phyloP scores from a whole-genome alignment of 2,888 invertebrate genomes.

The Noctua janthe region DNA sequence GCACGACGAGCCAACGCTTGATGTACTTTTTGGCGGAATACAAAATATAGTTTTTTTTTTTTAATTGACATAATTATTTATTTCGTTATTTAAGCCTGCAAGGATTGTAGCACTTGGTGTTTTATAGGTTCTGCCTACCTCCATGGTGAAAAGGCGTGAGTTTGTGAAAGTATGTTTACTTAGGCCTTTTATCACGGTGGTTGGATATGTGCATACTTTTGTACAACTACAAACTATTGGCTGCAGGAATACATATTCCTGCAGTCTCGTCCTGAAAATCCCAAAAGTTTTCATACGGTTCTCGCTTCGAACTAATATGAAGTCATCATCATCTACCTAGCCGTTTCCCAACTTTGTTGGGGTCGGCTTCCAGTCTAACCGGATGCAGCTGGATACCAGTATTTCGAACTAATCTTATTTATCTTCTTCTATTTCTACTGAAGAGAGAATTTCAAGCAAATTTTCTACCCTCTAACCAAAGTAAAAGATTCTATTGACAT shows the following conservation, averaged over 20 bases:
- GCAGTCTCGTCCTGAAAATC: not conserved
- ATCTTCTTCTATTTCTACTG: not conserved
- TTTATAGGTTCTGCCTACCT: not conserved
- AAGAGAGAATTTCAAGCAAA: not conserved
- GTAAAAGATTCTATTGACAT: not conserved
- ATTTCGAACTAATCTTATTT: not conserved
- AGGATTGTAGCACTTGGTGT: too few species aligned
- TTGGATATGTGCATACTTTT: not conserved
- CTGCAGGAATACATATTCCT: not conserved
- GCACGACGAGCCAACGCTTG: not conserved
- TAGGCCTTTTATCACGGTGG: not conserved
- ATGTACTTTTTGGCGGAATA: not conserved
- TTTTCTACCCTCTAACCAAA: not conserved
- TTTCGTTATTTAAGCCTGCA: too few species aligned
- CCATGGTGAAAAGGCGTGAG: not conserved
- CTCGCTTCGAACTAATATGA: too few species aligned
- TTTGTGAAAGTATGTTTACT: not conserved
- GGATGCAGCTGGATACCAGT: too few species aligned
- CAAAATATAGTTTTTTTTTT: too few species aligned
- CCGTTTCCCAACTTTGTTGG: too few species aligned
- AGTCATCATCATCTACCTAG: too few species aligned
- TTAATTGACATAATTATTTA: too few species aligned
- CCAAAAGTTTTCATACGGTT: not conserved
- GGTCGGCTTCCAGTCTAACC: too few species aligned
- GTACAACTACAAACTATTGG: not conserved